Evolutionary conservation across 2,888 invertebrate genomes (phyloP), one percentile per base, ranked within the genome.

Genomic region (Melinaea marsaeus): DNA sequence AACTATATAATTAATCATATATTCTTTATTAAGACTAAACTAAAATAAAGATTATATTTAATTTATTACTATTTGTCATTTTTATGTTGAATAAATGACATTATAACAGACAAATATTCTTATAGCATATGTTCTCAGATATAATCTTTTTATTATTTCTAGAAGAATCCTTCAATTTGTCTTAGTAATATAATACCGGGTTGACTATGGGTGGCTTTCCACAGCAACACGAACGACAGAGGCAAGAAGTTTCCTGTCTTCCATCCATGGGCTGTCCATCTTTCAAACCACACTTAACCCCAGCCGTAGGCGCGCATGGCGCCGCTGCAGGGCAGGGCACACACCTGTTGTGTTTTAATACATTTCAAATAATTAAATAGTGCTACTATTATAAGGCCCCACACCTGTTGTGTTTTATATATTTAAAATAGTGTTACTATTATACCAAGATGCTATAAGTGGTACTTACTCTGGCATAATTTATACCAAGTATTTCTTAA

Each of bases 381-480:
- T 9, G 11, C 42, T 42, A 42, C 42, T 42, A 42, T 9, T 9
- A 37, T 37, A 37, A 89, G 3, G 86, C 85, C 32, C 79, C 71
- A 73, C 86, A 88, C 81, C 88, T 86, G 68, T 51, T 5, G 51
- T 11, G 11, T 7, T 3, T 9, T 3, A 42, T 42, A 7, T 42
- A 42, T 42, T 9, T 9, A 6, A 42, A 42, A 42, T 42, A 42
- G 9, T 9, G 11, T 11, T 42, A 42, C 42, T 42, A 42, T 9
- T 9, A 37, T 37, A 37, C 22, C 22, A 22, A 22, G 22, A 37
- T 37, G 7, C 37, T 37, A 37, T 6, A 37, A 37, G 7, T 37
- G 4, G 35, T 71, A 85, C 89, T 90, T 73, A 89, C 90, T 86
- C 88, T 67, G 88, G 85, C 90, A 90, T 90, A 74, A 87, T 89